phyloP scores from a whole-genome alignment of 2,113 vertebrate species.

The Gulo gulo region DNA sequence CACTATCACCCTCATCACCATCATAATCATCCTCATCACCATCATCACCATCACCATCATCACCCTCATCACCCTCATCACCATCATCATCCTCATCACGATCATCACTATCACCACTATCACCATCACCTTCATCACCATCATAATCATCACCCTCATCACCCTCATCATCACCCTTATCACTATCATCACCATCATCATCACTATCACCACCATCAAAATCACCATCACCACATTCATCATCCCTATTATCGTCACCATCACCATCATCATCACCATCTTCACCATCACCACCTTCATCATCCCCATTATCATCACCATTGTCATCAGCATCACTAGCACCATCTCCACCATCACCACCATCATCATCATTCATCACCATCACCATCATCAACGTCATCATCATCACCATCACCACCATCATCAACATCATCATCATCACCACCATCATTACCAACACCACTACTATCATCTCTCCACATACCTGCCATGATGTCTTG shows the following conservation, averaged over 20 bases:
- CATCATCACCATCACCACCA: fast-evolving
- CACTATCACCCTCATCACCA: too few species aligned
- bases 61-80: too few species aligned
- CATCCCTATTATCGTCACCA: too few species aligned
- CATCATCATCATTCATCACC: fast-evolving
- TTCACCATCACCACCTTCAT: fast-evolving
- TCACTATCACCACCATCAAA: fast-evolving
- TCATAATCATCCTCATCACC: too few species aligned
- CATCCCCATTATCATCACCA: too few species aligned
- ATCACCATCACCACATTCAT: not conserved
- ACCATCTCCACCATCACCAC: fast-evolving
- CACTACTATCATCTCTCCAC: not conserved
- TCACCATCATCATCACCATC: fast-evolving
- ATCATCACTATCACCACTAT: too few species aligned
- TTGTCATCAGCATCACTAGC: fast-evolving
- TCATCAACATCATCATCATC: fast-evolving
- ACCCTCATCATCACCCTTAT: too few species aligned
- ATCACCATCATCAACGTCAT: fast-evolving
- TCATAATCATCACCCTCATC: too few species aligned
- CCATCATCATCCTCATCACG: too few species aligned
- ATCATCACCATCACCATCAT: too few species aligned
- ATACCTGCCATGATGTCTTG: not conserved
- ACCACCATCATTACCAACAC: not conserved
- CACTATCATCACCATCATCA: not conserved
- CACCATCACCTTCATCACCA: too few species aligned